Conservation (phyloP, 2,797 vertebrate species). For the Spinus pinus region DNA sequence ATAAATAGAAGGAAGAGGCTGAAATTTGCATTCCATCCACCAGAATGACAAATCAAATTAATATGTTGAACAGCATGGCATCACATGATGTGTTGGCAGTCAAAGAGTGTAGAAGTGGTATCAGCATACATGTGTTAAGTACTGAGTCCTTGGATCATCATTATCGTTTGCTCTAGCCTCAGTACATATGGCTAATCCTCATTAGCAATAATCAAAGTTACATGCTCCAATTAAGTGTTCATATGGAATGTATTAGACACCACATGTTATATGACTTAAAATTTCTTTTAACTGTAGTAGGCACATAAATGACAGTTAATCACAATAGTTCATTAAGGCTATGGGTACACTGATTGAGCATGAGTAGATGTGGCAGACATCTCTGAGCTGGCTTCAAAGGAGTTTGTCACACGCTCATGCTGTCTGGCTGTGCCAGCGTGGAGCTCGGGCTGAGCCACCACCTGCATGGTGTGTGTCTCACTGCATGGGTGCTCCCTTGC, state of each 20-base stretch:
- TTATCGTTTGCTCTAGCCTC: slow-evolving; percentile 9
- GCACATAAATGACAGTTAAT: slow-evolving; percentile 46
- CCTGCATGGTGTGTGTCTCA: background rate
- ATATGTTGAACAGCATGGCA: background rate
- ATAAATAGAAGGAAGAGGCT: background rate
- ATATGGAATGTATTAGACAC: slow-evolving; percentile 58
- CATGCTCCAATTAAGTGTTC: slow-evolving; percentile 52
- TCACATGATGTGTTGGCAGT: background rate
- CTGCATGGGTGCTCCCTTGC: background rate
- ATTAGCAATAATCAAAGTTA: slow-evolving; percentile 62
- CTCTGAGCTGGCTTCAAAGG: slow-evolving; percentile 26
- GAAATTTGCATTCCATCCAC: background rate
- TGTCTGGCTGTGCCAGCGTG: background rate
- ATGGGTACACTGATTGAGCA: background rate
- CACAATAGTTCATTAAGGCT: slow-evolving; percentile 17
- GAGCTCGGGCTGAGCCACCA: slow-evolving; percentile 4
- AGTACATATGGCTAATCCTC: slow-evolving; percentile 52
- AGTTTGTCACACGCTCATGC: background rate
- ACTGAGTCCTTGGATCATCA: slow-evolving; percentile 30
- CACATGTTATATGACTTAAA: slow-evolving; percentile 53
- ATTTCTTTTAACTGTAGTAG: slow-evolving; percentile 54
- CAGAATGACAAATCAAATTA: background rate
- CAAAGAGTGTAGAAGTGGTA: slow-evolving; percentile 8
- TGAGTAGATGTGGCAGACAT: slow-evolving; percentile 5
- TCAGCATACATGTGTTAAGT: slow-evolving; percentile 29